Base-by-base conservation (phyloP, 2,797 vertebrate genomes). In the Sphenopsis melanotis region DNA sequence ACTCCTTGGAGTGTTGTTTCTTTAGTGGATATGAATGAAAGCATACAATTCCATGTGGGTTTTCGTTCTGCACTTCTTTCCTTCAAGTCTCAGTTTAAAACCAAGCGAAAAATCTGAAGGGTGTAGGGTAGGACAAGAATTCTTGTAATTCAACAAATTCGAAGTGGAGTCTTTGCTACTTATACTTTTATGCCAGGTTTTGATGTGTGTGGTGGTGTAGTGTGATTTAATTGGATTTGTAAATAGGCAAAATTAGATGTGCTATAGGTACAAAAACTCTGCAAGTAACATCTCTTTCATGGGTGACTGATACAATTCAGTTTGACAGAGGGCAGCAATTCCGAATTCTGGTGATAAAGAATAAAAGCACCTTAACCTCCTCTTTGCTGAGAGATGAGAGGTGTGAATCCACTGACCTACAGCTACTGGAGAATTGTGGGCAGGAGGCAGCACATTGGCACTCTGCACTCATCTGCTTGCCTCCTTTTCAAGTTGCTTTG, bases 351-450 rank as follows among this genome's bases (percentile, higher is more conserved):
- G 37, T 4, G 4, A 42, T 30, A 78, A 57, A 76, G 34, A 61
- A 39, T 34, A 15, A 82, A 79, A 66, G 5, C 42, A 14, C n/a
- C 9, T 32, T 42, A 56, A 29, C 13, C 15, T 36, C 21, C 12
- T 41, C 34, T 52, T 27, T 0, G 0, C 26, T 60, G 53, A 16
- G n/a, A 69, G 44, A 23, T 49, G 27, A 57, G 34, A 34, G 12
- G 7, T 55, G n/a, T 29, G 50, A 32, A 59, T 69, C 19, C 55
- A 22, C 23, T 49, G 59, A 37, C 53, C 39, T 41, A 8, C 24
- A 64, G 34, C 41, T 65, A 3, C 36, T 6, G 11, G 18, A 55
- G 47, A 44, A 12, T 0, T 30, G 34, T 0, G 1, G 21, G 20
- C 50, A 69, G 69, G 49, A 63, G 32, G 41, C 8, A 57, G 3